Percentiles rank a stretch among this genome's conserved stretches.
Evolutionary conservation across 2,113 vertebrate species (phyloP).

Genomic region (Tichodroma muraria): DNA sequence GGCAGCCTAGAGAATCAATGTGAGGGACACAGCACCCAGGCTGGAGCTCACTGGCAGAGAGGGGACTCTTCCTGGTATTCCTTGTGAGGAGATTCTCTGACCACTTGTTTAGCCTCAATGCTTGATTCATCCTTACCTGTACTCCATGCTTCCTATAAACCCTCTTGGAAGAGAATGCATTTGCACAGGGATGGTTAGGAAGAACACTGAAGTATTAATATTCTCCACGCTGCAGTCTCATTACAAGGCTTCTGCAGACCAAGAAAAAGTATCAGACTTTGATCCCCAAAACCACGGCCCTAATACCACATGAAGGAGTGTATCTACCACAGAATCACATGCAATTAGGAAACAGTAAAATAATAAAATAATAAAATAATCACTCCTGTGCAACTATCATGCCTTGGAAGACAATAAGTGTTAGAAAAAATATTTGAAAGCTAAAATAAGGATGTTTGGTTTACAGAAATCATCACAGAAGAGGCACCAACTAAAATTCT

Average conservation of each 20-base stretch:
- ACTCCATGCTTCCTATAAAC: background rate
- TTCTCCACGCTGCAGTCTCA: background rate
- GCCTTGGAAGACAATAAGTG: background rate
- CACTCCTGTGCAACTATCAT: background rate
- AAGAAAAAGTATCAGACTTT: background rate
- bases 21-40: background rate
- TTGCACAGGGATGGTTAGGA: background rate
- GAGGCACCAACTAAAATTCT: background rate
- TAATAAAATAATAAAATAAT: background rate
- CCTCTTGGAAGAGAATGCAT: background rate
- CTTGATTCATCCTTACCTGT: background rate
- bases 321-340: background rate
- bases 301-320: background rate
- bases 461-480: background rate
- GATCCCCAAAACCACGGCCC: accelerated
- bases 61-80: background rate
- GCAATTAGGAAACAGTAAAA: background rate
- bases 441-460: background rate
- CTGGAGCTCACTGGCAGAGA: background rate
- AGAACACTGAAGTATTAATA: background rate
- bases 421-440: background rate
- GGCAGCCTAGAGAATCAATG: background rate
- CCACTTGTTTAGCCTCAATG: background rate
- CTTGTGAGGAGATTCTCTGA: background rate
- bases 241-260: background rate